phyloP scores from a whole-genome alignment of 2,797 vertebrate genomes.

The Sebastes dallii region DNA sequence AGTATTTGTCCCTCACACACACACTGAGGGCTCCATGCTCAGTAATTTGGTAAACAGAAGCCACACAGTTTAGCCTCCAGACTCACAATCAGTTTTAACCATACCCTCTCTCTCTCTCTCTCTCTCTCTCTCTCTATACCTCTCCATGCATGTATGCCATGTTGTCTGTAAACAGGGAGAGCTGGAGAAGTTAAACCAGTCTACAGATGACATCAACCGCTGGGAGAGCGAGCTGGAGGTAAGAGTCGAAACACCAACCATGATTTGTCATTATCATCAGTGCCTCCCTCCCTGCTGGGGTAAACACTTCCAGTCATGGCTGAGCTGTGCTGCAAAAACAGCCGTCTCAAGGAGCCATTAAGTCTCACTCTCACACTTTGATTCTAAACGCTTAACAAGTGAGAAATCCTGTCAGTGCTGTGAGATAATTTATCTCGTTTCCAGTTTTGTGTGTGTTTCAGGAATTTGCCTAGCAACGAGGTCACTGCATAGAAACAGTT shows the following conservation, averaged over 20 bases:
- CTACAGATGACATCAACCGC: conserved; percentile 96
- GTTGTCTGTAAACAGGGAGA: conserved; percentile 87
- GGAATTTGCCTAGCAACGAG: conserved; percentile 10
- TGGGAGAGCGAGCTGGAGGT: conserved; percentile 98
- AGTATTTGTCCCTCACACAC: not conserved
- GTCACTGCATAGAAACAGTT: not conserved
- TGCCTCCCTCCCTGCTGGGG: conserved; percentile 1
- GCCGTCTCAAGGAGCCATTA: not conserved
- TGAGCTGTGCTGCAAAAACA: not conserved
- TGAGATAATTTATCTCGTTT: not conserved
- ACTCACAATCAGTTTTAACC: not conserved
- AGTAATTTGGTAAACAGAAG: conserved; percentile 36
- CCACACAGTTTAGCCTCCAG: conserved; percentile 19
- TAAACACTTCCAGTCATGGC: not conserved
- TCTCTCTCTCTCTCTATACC: not conserved
- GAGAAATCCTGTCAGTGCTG: not conserved
- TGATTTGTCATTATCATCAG: not conserved
- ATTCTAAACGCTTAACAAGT: not conserved
- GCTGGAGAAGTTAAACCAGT: conserved; percentile 97
- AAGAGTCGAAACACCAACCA: conserved; percentile 43
- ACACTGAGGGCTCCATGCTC: conserved; percentile 2
- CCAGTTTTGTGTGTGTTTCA: not conserved
- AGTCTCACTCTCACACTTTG: not conserved
- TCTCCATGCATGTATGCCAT: not conserved
- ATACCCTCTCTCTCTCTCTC: not conserved